A percentile compares a stretch with the other conserved stretches of the same genome.
These are phyloP conservation scores for Carlito syrichta DNA, from an alignment of 2,113 vertebrate genomes.

Conservation along the genomic window DNA sequence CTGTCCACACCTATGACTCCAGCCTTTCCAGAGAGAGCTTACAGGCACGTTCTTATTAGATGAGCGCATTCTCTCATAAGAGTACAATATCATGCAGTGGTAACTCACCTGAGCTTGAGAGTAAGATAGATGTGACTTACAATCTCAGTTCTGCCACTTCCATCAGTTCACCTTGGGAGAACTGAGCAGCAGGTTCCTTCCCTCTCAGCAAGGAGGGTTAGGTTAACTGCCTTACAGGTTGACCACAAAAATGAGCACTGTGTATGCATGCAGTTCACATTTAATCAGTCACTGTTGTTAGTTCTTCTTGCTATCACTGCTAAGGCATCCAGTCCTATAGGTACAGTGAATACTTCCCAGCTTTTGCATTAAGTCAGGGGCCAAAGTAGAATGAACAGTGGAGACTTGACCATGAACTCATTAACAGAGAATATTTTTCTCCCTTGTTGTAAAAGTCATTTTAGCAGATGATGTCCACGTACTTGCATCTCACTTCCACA, in stretches of 20 bases:
- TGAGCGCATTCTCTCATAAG: neutral
- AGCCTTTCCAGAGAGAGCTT: neutral
- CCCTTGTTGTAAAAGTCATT: neutral
- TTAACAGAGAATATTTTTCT: neutral
- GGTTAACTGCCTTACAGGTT: neutral
- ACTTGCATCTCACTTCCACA: neutral
- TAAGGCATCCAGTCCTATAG: neutral
- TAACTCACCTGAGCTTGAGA: neutral
- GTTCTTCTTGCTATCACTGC: neutral
- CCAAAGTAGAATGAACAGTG: neutral
- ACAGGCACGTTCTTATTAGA: neutral
- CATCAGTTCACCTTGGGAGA: neutral
- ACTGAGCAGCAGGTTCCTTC: neutral
- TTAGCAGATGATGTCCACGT: neutral
- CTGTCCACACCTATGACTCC: neutral
- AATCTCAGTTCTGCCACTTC: neutral
- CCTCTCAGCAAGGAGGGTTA: neutral
- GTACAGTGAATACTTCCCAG: neutral
- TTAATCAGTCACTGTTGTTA: neutral
- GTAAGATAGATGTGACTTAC: neutral
- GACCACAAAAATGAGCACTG: neutral
- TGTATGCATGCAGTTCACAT: rapidly evolving
- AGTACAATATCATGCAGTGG: neutral
- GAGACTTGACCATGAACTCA: neutral
- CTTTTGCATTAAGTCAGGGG: neutral